Conservation (phyloP, 2,113 vertebrate genomes). For the Austrofundulus limnaeus region DNA sequence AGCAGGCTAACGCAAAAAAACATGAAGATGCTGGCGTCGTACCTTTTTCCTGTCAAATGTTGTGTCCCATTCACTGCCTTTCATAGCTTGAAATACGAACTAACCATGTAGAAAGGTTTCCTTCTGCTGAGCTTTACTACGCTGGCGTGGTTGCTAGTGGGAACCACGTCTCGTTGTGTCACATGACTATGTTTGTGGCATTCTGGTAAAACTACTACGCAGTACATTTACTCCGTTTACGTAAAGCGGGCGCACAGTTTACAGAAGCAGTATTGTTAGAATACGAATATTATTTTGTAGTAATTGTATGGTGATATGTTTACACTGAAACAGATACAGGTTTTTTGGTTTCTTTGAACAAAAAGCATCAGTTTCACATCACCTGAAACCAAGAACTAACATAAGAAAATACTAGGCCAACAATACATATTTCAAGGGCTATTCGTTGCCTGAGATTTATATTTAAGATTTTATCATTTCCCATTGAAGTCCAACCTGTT, state of each 20-base stretch:
- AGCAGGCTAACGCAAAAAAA: fast-evolving
- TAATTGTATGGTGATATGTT: too few relatives aligned
- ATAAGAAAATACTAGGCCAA: too few relatives aligned
- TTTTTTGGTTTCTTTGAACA: too few relatives aligned
- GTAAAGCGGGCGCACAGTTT: background rate
- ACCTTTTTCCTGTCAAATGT: conserved; percentile 19
- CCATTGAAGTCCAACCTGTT: too few relatives aligned
- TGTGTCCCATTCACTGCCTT: background rate
- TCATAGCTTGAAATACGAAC: conserved; percentile 9
- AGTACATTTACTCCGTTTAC: conserved; percentile 13
- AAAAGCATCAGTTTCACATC: too few relatives aligned
- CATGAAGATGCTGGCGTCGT: background rate
- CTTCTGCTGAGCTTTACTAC: background rate
- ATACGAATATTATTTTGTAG: background rate
- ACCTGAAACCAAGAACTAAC: too few relatives aligned
- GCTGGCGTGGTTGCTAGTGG: conserved; percentile 59
- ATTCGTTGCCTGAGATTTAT: too few relatives aligned
- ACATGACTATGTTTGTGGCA: conserved; percentile 8
- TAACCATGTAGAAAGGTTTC: conserved; percentile 4
- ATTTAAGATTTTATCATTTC: too few relatives aligned
- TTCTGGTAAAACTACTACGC: background rate
- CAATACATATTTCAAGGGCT: too few relatives aligned
- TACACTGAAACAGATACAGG: too few relatives aligned
- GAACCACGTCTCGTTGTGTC: conserved; percentile 30
- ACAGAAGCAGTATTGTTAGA: background rate